These are phyloP conservation scores for Pollenia labialis DNA, from an alignment of 2,888 invertebrate genomes.

Conservation along the genomic window DNA sequence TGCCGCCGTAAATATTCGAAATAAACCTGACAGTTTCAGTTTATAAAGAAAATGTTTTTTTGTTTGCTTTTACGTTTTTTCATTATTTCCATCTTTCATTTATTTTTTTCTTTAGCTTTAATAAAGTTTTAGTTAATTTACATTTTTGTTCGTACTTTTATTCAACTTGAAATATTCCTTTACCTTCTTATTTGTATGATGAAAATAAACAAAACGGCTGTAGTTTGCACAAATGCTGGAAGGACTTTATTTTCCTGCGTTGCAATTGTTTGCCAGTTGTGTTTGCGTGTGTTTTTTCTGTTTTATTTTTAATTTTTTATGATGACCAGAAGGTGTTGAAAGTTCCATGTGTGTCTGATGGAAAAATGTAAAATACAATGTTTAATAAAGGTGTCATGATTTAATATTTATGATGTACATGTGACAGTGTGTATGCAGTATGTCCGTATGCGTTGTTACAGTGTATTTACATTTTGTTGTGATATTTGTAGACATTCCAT, in stretches of 20 bases:
- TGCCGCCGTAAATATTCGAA: conserved; percentile 7
- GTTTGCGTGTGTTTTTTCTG: not conserved
- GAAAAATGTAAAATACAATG: not conserved
- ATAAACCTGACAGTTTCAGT: conserved; percentile 37
- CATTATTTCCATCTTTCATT: not conserved
- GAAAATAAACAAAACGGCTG: conserved; percentile 7
- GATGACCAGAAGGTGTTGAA: conserved; percentile 45
- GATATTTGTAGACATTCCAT: not conserved
- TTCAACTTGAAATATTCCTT: not conserved
- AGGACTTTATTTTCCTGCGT: not conserved
- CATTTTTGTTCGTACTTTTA: too few relatives aligned
- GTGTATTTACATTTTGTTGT: conserved; percentile 9
- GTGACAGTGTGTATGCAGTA: not conserved
- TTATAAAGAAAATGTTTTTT: conserved; percentile 14
- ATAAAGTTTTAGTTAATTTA: too few relatives aligned
- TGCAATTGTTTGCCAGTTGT: not conserved
- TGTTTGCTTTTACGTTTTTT: not conserved
- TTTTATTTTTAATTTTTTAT: conserved; percentile 19
- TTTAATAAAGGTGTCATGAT: conserved; percentile 53
- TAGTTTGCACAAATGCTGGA: conserved; percentile 13
- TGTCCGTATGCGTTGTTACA: not conserved
- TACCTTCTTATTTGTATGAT: not conserved
- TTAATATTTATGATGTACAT: conserved; percentile 46
- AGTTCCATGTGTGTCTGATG: conserved; percentile 10
- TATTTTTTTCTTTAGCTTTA: not conserved